These are phyloP conservation scores for Zosterops hypoxanthus DNA, from an alignment of 2,113 vertebrate genomes.

Conservation along the genomic window DNA sequence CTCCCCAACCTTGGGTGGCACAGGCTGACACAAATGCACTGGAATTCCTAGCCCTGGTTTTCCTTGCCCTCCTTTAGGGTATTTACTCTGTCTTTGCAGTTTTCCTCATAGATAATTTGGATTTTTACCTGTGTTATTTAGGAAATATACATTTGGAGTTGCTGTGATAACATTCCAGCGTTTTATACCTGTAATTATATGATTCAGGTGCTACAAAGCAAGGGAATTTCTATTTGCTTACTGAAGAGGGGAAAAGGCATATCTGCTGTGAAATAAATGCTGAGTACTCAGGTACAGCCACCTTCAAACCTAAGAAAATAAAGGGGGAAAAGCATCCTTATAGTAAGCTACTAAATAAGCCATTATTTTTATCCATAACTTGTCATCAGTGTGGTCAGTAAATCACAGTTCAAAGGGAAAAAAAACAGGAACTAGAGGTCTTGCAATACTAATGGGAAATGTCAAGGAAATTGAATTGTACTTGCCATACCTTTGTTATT, in stretches of 20 bases:
- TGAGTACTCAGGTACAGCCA: background rate
- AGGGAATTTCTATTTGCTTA: background rate
- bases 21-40: background rate
- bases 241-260: background rate
- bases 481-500: slow-evolving; percentile 5
- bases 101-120: background rate
- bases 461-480: background rate
- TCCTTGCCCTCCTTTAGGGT: background rate
- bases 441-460: slow-evolving; percentile 35
- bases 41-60: background rate
- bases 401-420: background rate
- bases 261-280: slow-evolving; percentile 16
- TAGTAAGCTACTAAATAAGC: background rate
- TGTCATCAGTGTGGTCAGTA: background rate
- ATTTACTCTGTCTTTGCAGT: background rate
- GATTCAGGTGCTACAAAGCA: background rate
- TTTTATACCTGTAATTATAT: background rate
- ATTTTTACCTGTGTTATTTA: background rate
- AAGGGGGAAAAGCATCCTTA: background rate
- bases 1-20: rapidly evolving
- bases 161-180: background rate
- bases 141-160: background rate
- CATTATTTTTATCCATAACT: slow-evolving; percentile 36
- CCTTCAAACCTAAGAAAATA: background rate
- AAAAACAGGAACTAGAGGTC: background rate